Evolutionary conservation across 2,888 invertebrate genomes (phyloP).

Genomic region (Caprella mutica): DNA sequence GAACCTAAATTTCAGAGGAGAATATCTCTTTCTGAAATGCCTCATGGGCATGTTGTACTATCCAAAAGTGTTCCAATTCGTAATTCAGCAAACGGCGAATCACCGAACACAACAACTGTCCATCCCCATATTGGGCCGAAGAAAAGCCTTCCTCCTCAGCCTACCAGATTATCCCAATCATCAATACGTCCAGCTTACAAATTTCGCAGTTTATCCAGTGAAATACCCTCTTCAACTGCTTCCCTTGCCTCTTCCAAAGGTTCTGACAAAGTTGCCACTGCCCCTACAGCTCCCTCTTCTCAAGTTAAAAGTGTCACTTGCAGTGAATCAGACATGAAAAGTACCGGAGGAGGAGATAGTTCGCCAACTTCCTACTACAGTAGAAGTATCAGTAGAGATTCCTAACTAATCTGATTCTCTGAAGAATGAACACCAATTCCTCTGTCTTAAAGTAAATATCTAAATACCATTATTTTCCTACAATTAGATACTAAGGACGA

Average conservation of each 20-base stretch:
- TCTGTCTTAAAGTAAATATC: too few species aligned
- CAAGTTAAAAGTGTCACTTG: background rate
- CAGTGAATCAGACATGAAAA: constrained; percentile 7
- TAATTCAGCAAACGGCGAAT: background rate
- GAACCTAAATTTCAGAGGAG: constrained; percentile 16
- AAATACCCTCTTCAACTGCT: constrained; percentile 7
- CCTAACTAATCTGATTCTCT: too few species aligned
- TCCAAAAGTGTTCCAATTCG: constrained; percentile 2
- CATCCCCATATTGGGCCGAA: too few species aligned
- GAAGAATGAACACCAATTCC: too few species aligned
- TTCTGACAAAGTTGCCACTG: too few species aligned
- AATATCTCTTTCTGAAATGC: constrained; percentile 13
- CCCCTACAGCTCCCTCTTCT: too few species aligned
- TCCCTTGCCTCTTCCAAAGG: too few species aligned
- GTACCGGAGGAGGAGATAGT: constrained; percentile 1
- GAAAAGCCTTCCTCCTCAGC: too few species aligned
- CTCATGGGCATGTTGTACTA: constrained; percentile 5
- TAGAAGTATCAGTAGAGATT: constrained; percentile 12
- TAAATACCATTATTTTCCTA: too few species aligned
- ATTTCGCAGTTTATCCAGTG: constrained; percentile 6
- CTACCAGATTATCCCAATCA: background rate
- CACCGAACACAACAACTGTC: too few species aligned
- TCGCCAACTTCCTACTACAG: constrained; percentile 13
- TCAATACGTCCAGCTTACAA: background rate
- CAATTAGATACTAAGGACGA: too few species aligned